Conservation (phyloP, 2,113 vertebrate species). For the Aspidoscelis tigris region DNA sequence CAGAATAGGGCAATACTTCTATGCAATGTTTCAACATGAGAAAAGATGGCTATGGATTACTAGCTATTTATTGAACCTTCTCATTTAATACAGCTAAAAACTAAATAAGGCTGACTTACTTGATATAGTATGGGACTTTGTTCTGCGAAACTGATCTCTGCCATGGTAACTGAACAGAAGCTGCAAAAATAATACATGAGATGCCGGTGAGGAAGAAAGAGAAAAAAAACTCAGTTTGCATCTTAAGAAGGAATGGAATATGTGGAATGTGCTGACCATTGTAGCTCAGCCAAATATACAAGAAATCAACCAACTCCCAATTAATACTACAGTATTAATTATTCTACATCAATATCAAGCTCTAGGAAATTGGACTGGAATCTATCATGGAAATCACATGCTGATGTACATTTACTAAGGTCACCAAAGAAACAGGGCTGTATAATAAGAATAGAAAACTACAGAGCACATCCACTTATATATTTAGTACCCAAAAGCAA, state of each 20-base stretch:
- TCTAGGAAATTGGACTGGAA: no score
- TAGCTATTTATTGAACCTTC: neutral
- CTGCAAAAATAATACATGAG: slow-evolving; percentile 73
- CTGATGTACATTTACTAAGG: no score
- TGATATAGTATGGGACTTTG: slow-evolving; percentile 96
- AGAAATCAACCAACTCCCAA: no score
- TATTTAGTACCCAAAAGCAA: no score
- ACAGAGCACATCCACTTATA: no score
- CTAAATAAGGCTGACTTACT: slow-evolving; percentile 83
- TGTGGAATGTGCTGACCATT: neutral
- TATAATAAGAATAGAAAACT: no score
- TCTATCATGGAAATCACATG: no score
- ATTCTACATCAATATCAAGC: no score
- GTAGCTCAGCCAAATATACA: neutral
- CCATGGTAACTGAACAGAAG: slow-evolving; percentile 92
- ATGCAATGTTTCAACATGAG: neutral
- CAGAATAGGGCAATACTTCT: slow-evolving; percentile 7
- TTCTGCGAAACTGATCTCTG: slow-evolving; percentile 92
- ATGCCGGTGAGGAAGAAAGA: slow-evolving; percentile 49
- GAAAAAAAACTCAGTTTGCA: slow-evolving; percentile 26
- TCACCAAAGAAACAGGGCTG: no score
- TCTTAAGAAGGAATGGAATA: slow-evolving; percentile 39
- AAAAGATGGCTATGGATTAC: neutral
- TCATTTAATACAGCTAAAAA: slow-evolving; percentile 18
- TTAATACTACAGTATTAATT: no score